Evolutionary conservation across 2,797 vertebrate species (phyloP).

Genomic region (Phoeniculus purpureus): DNA sequence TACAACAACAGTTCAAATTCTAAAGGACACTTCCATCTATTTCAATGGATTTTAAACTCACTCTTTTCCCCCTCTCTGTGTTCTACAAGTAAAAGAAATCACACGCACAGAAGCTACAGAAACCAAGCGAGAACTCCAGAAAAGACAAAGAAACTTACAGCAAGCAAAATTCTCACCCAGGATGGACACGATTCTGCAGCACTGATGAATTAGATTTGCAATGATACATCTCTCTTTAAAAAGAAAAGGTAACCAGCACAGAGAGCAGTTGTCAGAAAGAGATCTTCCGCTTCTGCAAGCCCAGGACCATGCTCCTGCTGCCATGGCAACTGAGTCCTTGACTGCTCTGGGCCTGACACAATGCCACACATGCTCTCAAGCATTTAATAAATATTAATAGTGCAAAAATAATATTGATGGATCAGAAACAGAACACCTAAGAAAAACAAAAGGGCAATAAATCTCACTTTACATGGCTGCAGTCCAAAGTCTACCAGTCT

Average conservation of each 20-base stretch:
- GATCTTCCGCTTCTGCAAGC: constrained; percentile 36
- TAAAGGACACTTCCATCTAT: neutral
- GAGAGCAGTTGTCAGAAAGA: constrained; percentile 41
- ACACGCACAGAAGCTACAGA: neutral
- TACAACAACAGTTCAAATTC: neutral
- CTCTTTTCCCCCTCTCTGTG: neutral
- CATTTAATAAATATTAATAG: constrained; percentile 62
- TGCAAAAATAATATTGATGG: constrained; percentile 28
- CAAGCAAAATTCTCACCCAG: constrained; percentile 6
- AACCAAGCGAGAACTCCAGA: neutral
- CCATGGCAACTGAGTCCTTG: constrained; percentile 60
- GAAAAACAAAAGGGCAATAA: neutral
- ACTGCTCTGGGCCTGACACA: constrained; percentile 38
- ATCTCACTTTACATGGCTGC: neutral
- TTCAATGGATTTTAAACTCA: neutral
- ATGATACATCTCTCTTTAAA: constrained; percentile 11
- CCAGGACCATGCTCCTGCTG: constrained; percentile 55
- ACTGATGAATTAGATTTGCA: neutral
- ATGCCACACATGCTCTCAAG: constrained; percentile 56
- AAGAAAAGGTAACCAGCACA: constrained; percentile 31
- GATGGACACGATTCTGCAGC: constrained; percentile 16
- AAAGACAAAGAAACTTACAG: constrained; percentile 45
- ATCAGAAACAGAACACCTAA: neutral
- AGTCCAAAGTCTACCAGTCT: neutral
- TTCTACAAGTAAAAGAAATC: neutral